phyloP scores from a whole-genome alignment of 2,797 vertebrate species.

The Spinus olivaceus region DNA sequence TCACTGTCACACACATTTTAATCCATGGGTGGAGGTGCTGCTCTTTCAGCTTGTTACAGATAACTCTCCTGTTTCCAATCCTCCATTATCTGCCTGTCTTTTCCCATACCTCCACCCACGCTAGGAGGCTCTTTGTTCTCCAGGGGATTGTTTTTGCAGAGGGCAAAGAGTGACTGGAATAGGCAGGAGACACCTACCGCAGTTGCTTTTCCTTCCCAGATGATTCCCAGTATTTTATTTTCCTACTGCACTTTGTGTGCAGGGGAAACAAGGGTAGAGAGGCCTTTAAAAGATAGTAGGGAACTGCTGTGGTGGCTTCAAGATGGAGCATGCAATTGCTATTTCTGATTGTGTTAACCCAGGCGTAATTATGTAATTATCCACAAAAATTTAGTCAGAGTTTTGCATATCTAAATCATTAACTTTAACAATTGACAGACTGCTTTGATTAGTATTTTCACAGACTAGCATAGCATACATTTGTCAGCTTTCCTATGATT shows the following conservation, averaged over 20 bases:
- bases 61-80: background rate
- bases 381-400: conserved; percentile 77
- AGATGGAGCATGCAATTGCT: conserved; percentile 67
- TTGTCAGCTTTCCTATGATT: conserved; percentile 79
- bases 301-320: conserved; percentile 18
- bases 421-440: conserved; percentile 81
- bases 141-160: background rate
- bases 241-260: background rate
- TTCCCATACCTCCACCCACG: background rate
- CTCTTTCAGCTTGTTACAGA: background rate
- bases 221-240: background rate
- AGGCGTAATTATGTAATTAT: conserved; percentile 80
- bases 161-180: background rate
- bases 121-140: background rate
- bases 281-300: background rate
- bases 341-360: conserved; percentile 79
- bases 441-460: conserved; percentile 83
- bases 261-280: background rate
- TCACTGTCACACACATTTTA: background rate
- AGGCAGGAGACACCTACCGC: background rate
- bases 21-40: background rate
- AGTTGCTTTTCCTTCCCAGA: background rate
- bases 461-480: conserved; percentile 70
- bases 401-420: conserved; percentile 81
- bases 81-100: background rate